Evolutionary conservation across 2,797 vertebrate genomes (phyloP).

Genomic region (Podargus strigoides): DNA sequence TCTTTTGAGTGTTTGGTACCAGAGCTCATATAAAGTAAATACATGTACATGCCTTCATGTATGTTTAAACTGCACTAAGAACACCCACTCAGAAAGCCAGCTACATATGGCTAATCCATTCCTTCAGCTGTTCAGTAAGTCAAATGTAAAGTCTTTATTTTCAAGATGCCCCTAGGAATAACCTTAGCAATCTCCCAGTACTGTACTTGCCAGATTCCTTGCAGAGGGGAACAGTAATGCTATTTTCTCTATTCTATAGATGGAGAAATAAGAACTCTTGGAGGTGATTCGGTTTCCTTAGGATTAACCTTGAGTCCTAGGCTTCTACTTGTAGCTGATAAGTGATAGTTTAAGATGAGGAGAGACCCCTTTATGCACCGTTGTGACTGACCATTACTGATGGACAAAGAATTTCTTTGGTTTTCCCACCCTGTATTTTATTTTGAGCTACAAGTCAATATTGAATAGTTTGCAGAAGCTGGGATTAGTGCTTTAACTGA

Average conservation of each 20-base stretch:
- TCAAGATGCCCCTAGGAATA: not conserved
- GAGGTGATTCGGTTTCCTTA: not conserved
- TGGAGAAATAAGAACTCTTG: not conserved
- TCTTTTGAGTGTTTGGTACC: not conserved
- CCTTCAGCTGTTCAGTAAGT: not conserved
- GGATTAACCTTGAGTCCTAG: not conserved
- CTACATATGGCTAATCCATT: not conserved
- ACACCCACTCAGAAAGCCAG: not conserved
- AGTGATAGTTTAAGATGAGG: not conserved
- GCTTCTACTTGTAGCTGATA: not conserved
- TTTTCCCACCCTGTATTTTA: not conserved
- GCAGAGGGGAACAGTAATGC: not conserved
- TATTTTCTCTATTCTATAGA: not conserved
- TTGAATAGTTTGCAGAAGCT: not conserved
- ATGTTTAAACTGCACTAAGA: not conserved
- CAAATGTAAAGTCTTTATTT: not conserved
- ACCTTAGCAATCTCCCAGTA: not conserved
- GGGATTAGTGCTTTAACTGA: not conserved
- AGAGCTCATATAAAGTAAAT: not conserved
- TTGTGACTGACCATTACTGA: not conserved
- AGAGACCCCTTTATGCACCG: not conserved
- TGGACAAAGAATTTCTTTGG: not conserved
- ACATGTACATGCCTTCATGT: not conserved
- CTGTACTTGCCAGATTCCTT: not conserved
- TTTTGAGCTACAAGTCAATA: not conserved